Evolutionary conservation across 1,140 invertebrate species (phyloP).

Genomic region (Cecropterus lyciades): DNA sequence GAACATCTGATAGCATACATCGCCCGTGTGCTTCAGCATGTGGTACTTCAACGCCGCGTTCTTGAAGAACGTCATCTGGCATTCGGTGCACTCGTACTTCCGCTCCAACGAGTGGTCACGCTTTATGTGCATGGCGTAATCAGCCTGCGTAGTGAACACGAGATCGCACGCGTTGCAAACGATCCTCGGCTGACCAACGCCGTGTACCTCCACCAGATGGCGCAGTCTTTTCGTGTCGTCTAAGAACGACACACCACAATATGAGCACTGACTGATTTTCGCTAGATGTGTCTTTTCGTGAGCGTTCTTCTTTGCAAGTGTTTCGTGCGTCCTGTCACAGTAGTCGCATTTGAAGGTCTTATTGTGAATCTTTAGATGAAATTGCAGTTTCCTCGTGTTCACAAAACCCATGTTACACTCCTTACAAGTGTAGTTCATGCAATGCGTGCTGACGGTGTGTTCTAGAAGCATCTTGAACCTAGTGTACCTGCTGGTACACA

Average conservation of each 20-base stretch:
- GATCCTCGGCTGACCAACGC: conserved; percentile 6
- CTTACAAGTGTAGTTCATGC: conserved; percentile 54
- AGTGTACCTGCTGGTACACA: conserved; percentile 34
- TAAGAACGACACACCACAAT: conserved; percentile 41
- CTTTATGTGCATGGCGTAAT: conserved; percentile 37
- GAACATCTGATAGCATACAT: conserved; percentile 68
- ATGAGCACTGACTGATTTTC: background rate
- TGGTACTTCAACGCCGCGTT: conserved; percentile 39
- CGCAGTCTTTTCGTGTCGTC: conserved; percentile 24
- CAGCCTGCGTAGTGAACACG: conserved; percentile 21
- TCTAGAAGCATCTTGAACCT: conserved; percentile 45
- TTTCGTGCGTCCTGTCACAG: conserved; percentile 46
- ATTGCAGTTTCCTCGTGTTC: conserved; percentile 34
- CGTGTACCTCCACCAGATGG: conserved; percentile 43
- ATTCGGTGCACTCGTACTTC: conserved; percentile 49
- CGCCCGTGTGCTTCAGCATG: conserved; percentile 55
- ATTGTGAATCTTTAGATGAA: conserved; percentile 43
- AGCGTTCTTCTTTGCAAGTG: conserved; percentile 30
- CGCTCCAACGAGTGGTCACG: conserved; percentile 46
- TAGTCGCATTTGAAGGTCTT: conserved; percentile 43
- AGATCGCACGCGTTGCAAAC: conserved; percentile 47
- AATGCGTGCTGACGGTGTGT: conserved; percentile 60
- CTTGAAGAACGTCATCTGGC: conserved; percentile 45
- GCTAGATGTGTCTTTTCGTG: conserved; percentile 18
- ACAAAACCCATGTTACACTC: conserved; percentile 57